Evolutionary conservation across 2,113 vertebrate genomes (phyloP), one percentile per base, ranked within the genome.

Genomic region (Agapornis roseicollis): DNA sequence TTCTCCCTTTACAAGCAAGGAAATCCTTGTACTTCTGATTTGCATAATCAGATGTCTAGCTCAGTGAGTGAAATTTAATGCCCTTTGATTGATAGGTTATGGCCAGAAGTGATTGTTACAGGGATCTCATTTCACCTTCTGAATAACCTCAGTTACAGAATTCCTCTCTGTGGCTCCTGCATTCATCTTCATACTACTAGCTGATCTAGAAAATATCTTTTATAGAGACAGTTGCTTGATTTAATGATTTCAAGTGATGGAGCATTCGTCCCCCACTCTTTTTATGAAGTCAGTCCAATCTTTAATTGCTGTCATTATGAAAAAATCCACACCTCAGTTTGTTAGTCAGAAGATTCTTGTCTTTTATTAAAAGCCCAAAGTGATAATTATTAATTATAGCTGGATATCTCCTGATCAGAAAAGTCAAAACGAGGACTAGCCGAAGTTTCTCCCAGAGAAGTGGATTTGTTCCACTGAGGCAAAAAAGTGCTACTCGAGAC

Each of bases 1-100:
- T 79, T 93, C 61, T 93, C 73, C 17, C 35, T 84, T 86, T 69
- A 89, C n/a, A 94, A 79, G 44, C 41, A 87, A 44, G 56, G 80
- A 86, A 80, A 87, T 94, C 72, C 77, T 81, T 90, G 65, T 68
- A 60, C n/a, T 92, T 90, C 72, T 74, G 7, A 76, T 83, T 89
- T 88, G 70, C 60, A 88, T 94, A 90, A 95, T 80, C 88, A 86
- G 33, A 72, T 56, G 55, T 89, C 85, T 69, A 89, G 80, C 61
- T 94, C 80, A 81, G 83, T 56, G 22, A 86, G 9, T 72, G 85
- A 92, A 92, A 95, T 96, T 93, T 93, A 95, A 96, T 95, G 82
- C 44, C 52, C 44, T 86, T 92, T 96, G 93, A 95, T 85, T 93
- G 80, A 90, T 81, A 79, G 65, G 44, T 82, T 86, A 84, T 90